phyloP scores from a whole-genome alignment of 2,888 invertebrate genomes.

The Drosophila affinis region DNA sequence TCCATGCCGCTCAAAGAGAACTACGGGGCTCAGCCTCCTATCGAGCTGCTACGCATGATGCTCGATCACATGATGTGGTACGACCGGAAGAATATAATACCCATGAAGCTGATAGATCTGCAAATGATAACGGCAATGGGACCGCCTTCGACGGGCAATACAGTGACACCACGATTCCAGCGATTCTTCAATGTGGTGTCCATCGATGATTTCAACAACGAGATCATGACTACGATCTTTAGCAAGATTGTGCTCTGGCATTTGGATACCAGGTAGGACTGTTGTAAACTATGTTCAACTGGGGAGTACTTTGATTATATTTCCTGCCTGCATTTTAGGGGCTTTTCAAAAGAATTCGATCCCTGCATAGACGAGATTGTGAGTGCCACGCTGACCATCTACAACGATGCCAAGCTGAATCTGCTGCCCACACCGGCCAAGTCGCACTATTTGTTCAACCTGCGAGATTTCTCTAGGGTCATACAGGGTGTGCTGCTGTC shows the following conservation, averaged over 20 bases:
- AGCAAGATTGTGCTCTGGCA: conserved; percentile 97
- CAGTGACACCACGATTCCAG: conserved; percentile 92
- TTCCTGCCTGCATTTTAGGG: conserved; percentile 85
- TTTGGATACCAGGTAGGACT: conserved; percentile 91
- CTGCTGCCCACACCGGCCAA: conserved; percentile 96
- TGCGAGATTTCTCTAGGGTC: conserved; percentile 96
- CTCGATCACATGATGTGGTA: conserved; percentile 96
- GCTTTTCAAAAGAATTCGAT: conserved; percentile 97
- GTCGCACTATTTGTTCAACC: conserved; percentile 97
- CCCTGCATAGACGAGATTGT: conserved; percentile 96
- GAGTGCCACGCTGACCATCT: conserved; percentile 92
- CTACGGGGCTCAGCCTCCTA: conserved; percentile 97
- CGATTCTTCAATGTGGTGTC: conserved; percentile 93
- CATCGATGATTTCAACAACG: conserved; percentile 95
- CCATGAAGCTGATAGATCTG: conserved; percentile 92
- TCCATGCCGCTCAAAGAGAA: conserved; percentile 93
- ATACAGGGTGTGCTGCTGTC: conserved; percentile 96
- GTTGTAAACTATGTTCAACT: not conserved
- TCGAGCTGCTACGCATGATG: conserved; percentile 95
- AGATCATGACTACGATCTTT: conserved; percentile 92
- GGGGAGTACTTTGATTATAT: not conserved
- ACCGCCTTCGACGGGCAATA: conserved; percentile 91
- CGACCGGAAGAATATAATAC: conserved; percentile 91
- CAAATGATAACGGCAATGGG: conserved; percentile 95
- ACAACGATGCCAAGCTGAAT: conserved; percentile 91